These are phyloP conservation scores for Gymnoscopelus braueri DNA, from an alignment of 2,797 vertebrate genomes.

Conservation along the genomic window DNA sequence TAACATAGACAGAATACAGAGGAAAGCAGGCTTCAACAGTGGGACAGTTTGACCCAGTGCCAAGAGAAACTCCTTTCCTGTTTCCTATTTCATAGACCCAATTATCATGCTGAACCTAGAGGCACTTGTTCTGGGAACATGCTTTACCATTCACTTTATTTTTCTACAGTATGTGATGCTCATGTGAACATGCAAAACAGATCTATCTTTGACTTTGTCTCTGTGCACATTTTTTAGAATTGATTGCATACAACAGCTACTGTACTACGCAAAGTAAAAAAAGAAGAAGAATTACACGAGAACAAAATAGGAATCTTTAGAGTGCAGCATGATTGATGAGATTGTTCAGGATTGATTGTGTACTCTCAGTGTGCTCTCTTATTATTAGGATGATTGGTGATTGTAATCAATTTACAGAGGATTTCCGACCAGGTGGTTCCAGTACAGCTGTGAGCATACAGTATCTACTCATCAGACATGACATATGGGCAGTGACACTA, in stretches of 20 bases:
- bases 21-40: constrained; percentile 68
- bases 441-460: constrained; percentile 51
- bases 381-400: constrained; percentile 53
- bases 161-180: not conserved
- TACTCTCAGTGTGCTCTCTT: constrained; percentile 56
- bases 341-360: constrained; percentile 46
- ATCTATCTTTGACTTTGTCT: constrained; percentile 34
- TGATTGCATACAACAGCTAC: constrained; percentile 14
- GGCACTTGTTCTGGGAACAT: not conserved
- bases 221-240: constrained; percentile 36
- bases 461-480: constrained; percentile 65
- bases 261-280: not conserved
- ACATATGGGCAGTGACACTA: constrained; percentile 75
- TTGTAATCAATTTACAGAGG: constrained; percentile 59
- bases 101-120: constrained; percentile 19
- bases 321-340: not conserved
- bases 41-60: constrained; percentile 46
- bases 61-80: constrained; percentile 62
- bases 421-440: constrained; percentile 66
- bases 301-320: no score
- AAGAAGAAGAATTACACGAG: no score
- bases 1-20: constrained; percentile 38
- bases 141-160: no score
- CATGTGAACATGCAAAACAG: not conserved
- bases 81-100: constrained; percentile 57